Conservation (phyloP, 2,888 invertebrate genomes). For the Megaustenia siamemsis region DNA sequence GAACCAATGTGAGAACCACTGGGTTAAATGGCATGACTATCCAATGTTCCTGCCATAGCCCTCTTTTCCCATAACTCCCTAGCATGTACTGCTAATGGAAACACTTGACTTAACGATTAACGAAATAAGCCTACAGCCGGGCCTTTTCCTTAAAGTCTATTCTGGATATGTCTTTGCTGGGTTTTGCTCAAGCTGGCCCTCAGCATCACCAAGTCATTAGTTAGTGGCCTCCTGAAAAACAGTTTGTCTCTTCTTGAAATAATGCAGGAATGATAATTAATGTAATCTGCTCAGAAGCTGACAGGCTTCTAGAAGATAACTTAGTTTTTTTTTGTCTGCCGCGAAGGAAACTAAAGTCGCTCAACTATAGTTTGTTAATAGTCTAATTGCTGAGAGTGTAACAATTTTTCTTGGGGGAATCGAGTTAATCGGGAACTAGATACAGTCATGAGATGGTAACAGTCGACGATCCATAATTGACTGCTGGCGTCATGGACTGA, state of each 20-base stretch:
- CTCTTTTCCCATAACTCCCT: not conserved
- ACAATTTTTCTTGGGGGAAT: too few relatives aligned
- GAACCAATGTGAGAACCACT: too few relatives aligned
- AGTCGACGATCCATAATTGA: too few relatives aligned
- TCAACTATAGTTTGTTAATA: too few relatives aligned
- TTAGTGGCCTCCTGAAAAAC: not conserved
- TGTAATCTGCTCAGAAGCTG: not conserved
- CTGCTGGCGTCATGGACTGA: too few relatives aligned
- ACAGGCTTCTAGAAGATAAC: not conserved
- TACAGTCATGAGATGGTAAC: too few relatives aligned
- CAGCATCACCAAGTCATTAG: not conserved
- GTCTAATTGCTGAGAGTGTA: too few relatives aligned
- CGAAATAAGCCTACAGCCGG: not conserved
- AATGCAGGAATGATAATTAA: not conserved
- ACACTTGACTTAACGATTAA: not conserved
- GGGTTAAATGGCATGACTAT: too few relatives aligned
- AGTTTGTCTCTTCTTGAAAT: not conserved
- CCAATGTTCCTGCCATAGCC: too few relatives aligned
- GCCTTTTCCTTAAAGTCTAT: not conserved
- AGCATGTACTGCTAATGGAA: constrained; percentile 1
- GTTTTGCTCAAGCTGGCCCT: not conserved
- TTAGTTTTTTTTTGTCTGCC: not conserved
- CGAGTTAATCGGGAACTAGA: too few relatives aligned
- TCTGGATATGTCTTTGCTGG: not conserved
- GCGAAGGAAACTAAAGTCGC: not conserved